A percentile compares a stretch with the other conserved stretches of the same genome.
These are phyloP conservation scores for Trichechus manatus DNA, from an alignment of 2,113 vertebrate genomes.

Conservation along the genomic window DNA sequence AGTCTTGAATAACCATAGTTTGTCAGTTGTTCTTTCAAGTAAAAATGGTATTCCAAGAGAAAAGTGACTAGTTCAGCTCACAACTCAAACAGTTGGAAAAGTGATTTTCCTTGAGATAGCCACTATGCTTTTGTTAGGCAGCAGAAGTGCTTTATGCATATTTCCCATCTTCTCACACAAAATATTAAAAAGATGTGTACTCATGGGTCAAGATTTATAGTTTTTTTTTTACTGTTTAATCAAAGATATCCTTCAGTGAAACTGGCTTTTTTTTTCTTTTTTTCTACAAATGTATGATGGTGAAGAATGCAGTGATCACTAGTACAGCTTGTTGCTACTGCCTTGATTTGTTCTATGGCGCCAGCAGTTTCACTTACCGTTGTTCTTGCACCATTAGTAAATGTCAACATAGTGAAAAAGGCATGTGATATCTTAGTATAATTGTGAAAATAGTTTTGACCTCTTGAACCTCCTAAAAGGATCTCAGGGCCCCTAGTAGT, in stretches of 20 bases:
- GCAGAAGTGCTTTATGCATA: neutral
- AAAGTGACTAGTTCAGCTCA: neutral
- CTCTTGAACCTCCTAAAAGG: neutral
- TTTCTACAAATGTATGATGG: too few species aligned
- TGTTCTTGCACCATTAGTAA: neutral
- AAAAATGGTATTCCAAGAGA: neutral
- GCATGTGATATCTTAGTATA: neutral
- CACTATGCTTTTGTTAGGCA: neutral
- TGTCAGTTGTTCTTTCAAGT: slow-evolving; percentile 14
- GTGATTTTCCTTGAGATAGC: neutral
- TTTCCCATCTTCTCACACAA: neutral
- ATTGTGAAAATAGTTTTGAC: neutral
- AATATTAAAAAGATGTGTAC: neutral
- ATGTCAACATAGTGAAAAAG: neutral
- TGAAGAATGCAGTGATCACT: neutral
- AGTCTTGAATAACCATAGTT: neutral
- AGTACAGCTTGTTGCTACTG: neutral
- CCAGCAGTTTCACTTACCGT: neutral
- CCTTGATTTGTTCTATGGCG: neutral
- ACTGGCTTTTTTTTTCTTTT: too few species aligned
- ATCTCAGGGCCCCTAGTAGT: neutral
- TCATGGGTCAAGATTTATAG: neutral
- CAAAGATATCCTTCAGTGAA: too few species aligned
- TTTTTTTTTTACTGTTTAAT: too few species aligned
- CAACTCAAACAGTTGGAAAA: neutral